Evolutionary conservation across 2,113 vertebrate genomes (phyloP).

Genomic region (Grammomys dolichurus): DNA sequence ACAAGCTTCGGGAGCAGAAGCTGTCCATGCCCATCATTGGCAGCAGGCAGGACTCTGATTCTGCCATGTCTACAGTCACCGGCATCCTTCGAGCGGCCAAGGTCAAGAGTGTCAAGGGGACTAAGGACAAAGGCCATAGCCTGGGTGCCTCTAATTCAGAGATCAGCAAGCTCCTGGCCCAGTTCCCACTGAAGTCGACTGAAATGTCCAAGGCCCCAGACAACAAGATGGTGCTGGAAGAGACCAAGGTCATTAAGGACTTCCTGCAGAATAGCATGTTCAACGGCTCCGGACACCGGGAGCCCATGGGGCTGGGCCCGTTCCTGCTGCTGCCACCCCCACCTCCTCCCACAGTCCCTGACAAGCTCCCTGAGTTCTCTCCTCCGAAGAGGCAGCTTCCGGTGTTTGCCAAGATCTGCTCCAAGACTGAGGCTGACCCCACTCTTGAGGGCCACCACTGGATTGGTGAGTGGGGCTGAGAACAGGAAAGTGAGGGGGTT

Average conservation of each 20-base stretch:
- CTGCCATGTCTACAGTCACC: slow-evolving; percentile 48
- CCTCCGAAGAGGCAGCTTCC: slow-evolving; percentile 80
- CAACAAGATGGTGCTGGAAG: slow-evolving; percentile 57
- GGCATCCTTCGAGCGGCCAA: slow-evolving; percentile 74
- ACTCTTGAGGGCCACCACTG: slow-evolving; percentile 44
- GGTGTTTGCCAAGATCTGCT: slow-evolving; percentile 78
- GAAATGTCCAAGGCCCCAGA: slow-evolving; percentile 29
- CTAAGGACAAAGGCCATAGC: neutral
- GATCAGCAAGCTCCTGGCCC: slow-evolving; percentile 69
- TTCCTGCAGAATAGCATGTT: slow-evolving; percentile 66
- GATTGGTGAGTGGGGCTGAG: slow-evolving; percentile 76
- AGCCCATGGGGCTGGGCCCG: neutral
- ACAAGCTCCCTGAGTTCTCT: slow-evolving; percentile 42
- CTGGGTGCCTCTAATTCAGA: slow-evolving; percentile 17
- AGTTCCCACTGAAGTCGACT: slow-evolving; percentile 50
- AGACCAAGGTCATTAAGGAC: slow-evolving; percentile 71
- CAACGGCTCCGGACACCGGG: slow-evolving; percentile 5
- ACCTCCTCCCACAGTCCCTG: neutral
- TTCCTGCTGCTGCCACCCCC: slow-evolving; percentile 13
- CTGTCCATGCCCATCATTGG: slow-evolving; percentile 1
- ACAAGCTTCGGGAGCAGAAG: slow-evolving; percentile 74
- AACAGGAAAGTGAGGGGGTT: too few relatives aligned
- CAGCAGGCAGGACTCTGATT: slow-evolving; percentile 63
- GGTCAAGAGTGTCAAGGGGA: slow-evolving; percentile 66
- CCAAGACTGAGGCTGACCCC: neutral